phyloP scores from a whole-genome alignment of 2,797 vertebrate genomes.

The Setipinna tenuifilis region DNA sequence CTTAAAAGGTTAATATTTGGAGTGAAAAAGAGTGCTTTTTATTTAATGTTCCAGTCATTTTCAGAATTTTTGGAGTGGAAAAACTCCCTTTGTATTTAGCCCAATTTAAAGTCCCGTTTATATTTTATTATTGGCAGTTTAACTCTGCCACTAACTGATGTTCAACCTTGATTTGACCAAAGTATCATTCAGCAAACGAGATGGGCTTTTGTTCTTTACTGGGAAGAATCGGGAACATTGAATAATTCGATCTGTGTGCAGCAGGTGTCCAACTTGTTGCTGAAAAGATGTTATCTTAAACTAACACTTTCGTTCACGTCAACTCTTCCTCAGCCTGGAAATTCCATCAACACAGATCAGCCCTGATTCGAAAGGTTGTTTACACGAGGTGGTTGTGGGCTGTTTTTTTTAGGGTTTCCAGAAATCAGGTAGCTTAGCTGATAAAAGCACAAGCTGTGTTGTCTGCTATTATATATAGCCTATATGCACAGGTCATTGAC shows the following conservation, averaged over 20 bases:
- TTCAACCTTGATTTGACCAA: neutral
- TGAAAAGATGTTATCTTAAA: constrained; percentile 42
- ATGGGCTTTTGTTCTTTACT: constrained; percentile 25
- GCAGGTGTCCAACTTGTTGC: constrained; percentile 78
- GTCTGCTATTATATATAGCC: neutral
- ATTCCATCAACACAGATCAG: neutral
- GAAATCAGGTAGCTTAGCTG: neutral
- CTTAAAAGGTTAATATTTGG: constrained; percentile 56
- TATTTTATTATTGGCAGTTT: neutral
- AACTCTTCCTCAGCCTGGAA: neutral
- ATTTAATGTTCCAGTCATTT: constrained; percentile 31
- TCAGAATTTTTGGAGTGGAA: neutral
- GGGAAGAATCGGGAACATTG: constrained; percentile 37
- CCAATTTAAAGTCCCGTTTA: neutral
- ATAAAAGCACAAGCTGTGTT: neutral
- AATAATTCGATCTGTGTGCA: constrained; percentile 51
- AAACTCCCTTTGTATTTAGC: neutral
- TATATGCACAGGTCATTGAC: neutral
- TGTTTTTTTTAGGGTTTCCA: neutral
- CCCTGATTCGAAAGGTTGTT: neutral
- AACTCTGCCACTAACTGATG: neutral
- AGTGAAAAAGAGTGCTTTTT: constrained; percentile 44
- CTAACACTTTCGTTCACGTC: constrained; percentile 22
- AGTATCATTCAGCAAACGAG: neutral
- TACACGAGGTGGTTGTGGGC: neutral